Base-by-base conservation (phyloP, 2,888 invertebrate genomes). In the Morpho achilles region DNA sequence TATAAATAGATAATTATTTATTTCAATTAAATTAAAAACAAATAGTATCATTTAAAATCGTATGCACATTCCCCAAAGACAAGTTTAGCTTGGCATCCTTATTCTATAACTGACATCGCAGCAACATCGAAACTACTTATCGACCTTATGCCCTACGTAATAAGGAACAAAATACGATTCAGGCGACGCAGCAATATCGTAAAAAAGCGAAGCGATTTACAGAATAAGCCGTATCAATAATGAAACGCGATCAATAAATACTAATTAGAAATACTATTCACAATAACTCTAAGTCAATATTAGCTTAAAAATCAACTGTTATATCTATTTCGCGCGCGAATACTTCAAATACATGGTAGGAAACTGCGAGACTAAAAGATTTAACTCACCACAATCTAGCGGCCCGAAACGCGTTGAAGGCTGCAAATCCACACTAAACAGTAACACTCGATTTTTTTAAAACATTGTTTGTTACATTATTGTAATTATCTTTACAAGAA, bases 171-270 rank as follows among this genome's bases (percentile, higher is more conserved):
- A 74, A 72, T 82, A 56, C 69, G 66, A 68, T 69, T 61, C 66
- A 67, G 59, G 58, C 58, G 57, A 60, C 43, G 60, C 65, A 59
- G 60, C 56, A 56, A 61, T 62, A 72, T 67, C 72, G 72, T 65
- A 67, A 57, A 64, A 67, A 69, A 62, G 60, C 70, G 71, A 80
- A 69, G 67, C 74, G 66, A 79, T 77, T 74, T 75, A 59, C 74
- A 79, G 86, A 87, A 84, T 87, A 86, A 66, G 67, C 66, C 73
- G 67, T 66, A 60, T 22, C 55, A 68, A 75, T 82, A 80, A 80
- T 79, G 76, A 77, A 73, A 74, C 69, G 69, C 64, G 61, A 67
- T 66, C 58, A 66, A 69, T 69, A 64, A 74, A 72, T 74, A 71
- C 70, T 66, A 56, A 16, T 41, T 8, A 32, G 10, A 42, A 32